Evolutionary conservation across 1,140 invertebrate genomes (phyloP).

Genomic region (Idris sp.): DNA sequence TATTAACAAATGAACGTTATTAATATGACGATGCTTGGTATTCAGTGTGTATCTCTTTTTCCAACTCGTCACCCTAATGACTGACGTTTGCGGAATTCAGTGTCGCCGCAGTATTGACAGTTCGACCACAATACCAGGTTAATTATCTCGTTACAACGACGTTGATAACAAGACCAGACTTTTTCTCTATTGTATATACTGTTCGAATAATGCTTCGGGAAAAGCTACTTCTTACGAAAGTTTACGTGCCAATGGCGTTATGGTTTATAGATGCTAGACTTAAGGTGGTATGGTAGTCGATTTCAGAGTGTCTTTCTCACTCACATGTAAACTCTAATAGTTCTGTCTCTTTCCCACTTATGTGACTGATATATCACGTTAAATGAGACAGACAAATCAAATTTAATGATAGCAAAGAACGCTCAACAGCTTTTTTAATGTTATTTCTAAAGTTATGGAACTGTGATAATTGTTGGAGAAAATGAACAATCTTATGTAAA

Average conservation of each 20-base stretch:
- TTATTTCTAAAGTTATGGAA: no score
- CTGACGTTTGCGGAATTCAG: slow-evolving; percentile 47
- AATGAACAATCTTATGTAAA: not conserved
- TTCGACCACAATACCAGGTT: slow-evolving; percentile 52
- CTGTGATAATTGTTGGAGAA: not conserved
- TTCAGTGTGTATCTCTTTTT: slow-evolving; percentile 29
- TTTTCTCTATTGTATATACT: slow-evolving; percentile 47
- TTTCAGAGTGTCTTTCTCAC: no score
- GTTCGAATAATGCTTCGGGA: slow-evolving; percentile 46
- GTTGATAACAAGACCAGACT: slow-evolving; percentile 43
- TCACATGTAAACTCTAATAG: no score
- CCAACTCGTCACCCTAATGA: slow-evolving; percentile 35
- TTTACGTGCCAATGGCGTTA: slow-evolving; percentile 48
- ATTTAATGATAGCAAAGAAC: slow-evolving; percentile 36
- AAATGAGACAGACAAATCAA: slow-evolving; percentile 31
- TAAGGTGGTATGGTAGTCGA: no score
- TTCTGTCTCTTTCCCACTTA: no score
- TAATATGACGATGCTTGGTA: slow-evolving; percentile 41
- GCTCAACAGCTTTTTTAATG: slow-evolving; percentile 5
- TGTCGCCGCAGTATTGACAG: slow-evolving; percentile 32
- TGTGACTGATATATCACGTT: no score
- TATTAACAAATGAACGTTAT: slow-evolving; percentile 56
- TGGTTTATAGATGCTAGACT: slow-evolving; percentile 55
- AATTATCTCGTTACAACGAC: slow-evolving; percentile 65
- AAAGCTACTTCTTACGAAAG: slow-evolving; percentile 56